Evolutionary conservation across 2,888 invertebrate species (phyloP), one percentile per base, ranked within the genome.

Genomic region (Spisula subtruncata): DNA sequence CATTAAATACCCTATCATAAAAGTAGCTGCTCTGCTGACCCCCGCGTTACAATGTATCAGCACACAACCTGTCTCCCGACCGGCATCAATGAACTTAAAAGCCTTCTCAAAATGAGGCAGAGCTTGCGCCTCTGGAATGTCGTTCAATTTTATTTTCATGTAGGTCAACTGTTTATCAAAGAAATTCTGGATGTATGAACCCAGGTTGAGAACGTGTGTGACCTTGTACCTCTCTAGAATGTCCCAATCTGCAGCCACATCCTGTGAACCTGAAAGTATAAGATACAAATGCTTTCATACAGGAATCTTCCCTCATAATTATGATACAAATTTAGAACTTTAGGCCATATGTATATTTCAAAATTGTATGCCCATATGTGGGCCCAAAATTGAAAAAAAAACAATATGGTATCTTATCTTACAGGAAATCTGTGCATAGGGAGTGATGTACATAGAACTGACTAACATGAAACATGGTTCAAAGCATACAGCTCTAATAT

Each of bases 1-100:
- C 97, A 99, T 99, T 85, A 99, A 97, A 97, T 98, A 99, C 12
- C 98, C 98, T 85, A 99, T 98, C 0, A 98, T 98, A 35, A 99
- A 97, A 90, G 98, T 97, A 0, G 98, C 97, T 2, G 99, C 98
- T 16, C 99, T 97, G 0, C 99, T 99, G 0, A 99, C 98, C 0
- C 99, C 99, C 46, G 99, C 99, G 97, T 99, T 99, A 96, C 99
- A 99, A 97, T 99, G 99, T 1, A 99, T 98, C 92, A 98, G 97
- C 84, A 98, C 97, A 95, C 97, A 97, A 46, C 97, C 97, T 41
- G 96, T 96, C 0, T 88, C 51, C 6, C 97, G 96, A 32, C 97
- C 97, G 60, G 96, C 92, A n/a, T 97, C 97, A 82, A 99, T 98
- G 94, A 98, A 98, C 0, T 97, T 96, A 88, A 98, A 97, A 94